A percentile compares a stretch with the other conserved stretches of the same genome.
phyloP scores from a whole-genome alignment of 2,888 invertebrate genomes.

The Netelia inedita region DNA sequence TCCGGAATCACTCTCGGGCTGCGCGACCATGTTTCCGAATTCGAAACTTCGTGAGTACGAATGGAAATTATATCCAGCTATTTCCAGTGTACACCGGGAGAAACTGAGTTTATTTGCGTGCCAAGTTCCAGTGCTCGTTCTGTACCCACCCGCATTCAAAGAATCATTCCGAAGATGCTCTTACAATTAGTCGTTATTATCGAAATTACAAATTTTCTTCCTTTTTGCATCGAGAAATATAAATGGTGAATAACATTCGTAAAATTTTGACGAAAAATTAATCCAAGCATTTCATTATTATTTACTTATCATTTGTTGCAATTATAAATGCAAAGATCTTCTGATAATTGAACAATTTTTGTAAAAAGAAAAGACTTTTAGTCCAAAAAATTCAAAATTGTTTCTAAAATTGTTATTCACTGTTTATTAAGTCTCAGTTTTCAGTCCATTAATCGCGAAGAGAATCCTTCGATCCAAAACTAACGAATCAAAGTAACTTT shows the following conservation, averaged over 20 bases:
- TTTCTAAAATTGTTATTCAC: too few relatives aligned
- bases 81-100: slow-evolving; percentile 13
- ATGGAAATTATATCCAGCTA: slow-evolving; percentile 26
- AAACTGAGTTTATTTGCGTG: slow-evolving; percentile 28
- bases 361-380: too few relatives aligned
- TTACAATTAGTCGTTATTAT: background rate
- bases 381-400: too few relatives aligned
- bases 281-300: too few relatives aligned
- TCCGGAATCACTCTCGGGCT: slow-evolving; percentile 5
- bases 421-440: background rate
- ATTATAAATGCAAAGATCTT: too few relatives aligned
- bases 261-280: too few relatives aligned
- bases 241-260: too few relatives aligned
- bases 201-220: too few relatives aligned
- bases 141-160: background rate
- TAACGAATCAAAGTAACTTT: slow-evolving; percentile 22
- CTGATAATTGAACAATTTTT: too few relatives aligned
- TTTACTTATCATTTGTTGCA: too few relatives aligned
- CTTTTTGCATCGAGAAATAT: too few relatives aligned
- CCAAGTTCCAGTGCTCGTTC: background rate
- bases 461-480: background rate
- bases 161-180: background rate
- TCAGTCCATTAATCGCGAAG: slow-evolving; percentile 2
- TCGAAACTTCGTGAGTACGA: slow-evolving; percentile 24
- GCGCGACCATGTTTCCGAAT: background rate